Conservation (phyloP, 2,113 vertebrate species). For the Sterna hirundo region DNA sequence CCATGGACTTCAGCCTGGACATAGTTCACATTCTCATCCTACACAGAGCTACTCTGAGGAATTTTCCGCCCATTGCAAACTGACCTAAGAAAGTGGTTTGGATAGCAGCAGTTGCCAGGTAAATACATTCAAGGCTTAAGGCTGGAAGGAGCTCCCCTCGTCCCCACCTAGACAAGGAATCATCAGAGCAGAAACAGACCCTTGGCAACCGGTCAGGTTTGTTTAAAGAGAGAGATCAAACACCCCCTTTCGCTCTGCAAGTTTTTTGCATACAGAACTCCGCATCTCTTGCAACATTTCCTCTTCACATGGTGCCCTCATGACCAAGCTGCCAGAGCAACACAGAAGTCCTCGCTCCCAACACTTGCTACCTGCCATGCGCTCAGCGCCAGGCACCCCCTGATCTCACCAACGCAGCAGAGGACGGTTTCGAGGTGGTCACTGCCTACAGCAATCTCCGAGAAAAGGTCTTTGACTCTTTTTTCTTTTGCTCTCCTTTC, state of each 20-base stretch:
- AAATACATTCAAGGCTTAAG: not conserved
- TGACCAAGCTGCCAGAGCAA: not conserved
- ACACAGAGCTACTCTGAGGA: not conserved
- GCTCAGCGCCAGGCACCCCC: not conserved
- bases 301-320: not conserved
- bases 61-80: conserved; percentile 1
- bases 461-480: not conserved
- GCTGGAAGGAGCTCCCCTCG: not conserved
- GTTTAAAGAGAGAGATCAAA: not conserved
- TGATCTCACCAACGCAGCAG: not conserved
- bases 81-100: not conserved
- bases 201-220: not conserved
- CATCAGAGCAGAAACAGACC: not conserved
- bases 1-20: conserved; percentile 24
- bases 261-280: not conserved
- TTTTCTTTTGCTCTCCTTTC: not conserved
- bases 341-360: not conserved
- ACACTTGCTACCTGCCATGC: not conserved
- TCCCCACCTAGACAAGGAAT: not conserved
- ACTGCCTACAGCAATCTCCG: not conserved
- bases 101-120: not conserved
- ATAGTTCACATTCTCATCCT: conserved; percentile 59
- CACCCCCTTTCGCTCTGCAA: not conserved
- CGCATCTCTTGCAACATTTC: conserved; percentile 31
- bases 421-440: not conserved